phyloP scores from a whole-genome alignment of 2,888 invertebrate genomes.

The Shargacucullia verbasci region DNA sequence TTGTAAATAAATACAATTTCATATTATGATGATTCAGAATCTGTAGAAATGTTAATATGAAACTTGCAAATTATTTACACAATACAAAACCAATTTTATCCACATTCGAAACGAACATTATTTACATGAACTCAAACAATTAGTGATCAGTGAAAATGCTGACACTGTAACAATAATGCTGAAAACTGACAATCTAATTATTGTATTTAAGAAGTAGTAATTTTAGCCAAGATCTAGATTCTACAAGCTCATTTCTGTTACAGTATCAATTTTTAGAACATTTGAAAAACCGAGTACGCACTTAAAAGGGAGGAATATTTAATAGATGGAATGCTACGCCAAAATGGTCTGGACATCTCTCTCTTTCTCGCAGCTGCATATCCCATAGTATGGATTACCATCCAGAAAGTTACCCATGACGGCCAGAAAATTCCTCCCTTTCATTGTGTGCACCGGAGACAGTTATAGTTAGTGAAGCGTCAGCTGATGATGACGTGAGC shows the following conservation, averaged over 20 bases:
- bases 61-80: slow-evolving; percentile 46
- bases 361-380: no score
- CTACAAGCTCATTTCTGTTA: slow-evolving; percentile 12
- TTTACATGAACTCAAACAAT: slow-evolving; percentile 26
- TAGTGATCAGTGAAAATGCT: slow-evolving; percentile 7
- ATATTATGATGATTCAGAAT: slow-evolving; percentile 12
- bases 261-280: slow-evolving; percentile 4
- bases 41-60: slow-evolving; percentile 35
- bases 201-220: not conserved
- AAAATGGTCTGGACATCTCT: no score
- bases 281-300: slow-evolving; percentile 10
- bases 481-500: slow-evolving; percentile 48
- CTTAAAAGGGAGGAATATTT: slow-evolving; percentile 4
- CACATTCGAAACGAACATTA: slow-evolving; percentile 33
- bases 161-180: slow-evolving; percentile 19
- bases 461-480: slow-evolving; percentile 55
- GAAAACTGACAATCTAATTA: not conserved
- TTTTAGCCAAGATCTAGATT: no score
- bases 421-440: slow-evolving; percentile 16
- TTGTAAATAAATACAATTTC: slow-evolving; percentile 14
- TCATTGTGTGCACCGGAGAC: slow-evolving; percentile 5
- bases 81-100: slow-evolving; percentile 31
- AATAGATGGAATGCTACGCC: no score
- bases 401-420: no score
- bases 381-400: no score